Percentiles rank a stretch among this genome's conserved stretches.
These are phyloP conservation scores for Apostichopus californicus DNA, from an alignment of 35 echinoderm and acorn worm genomes.

Conservation along the genomic window DNA sequence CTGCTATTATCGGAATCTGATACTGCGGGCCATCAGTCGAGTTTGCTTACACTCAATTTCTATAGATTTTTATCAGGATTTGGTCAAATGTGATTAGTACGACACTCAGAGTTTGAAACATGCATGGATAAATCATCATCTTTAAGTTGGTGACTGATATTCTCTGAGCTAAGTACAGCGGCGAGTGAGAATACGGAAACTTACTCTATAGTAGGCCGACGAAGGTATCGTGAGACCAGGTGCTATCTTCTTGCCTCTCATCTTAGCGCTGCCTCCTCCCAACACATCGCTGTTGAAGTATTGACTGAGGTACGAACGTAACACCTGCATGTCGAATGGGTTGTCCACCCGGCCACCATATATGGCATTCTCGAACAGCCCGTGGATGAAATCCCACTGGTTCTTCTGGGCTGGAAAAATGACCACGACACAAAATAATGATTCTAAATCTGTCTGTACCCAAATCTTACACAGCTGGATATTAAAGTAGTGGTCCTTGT, in stretches of 20 bases:
- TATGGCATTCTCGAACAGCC: conserved; percentile 98
- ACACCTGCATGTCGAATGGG: conserved; percentile 94
- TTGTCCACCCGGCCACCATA: conserved; percentile 98
- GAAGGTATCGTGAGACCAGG: conserved; percentile 73
- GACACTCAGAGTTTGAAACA: too few relatives aligned
- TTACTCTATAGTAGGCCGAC: conserved; percentile 85
- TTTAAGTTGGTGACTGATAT: too few relatives aligned
- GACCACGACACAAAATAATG: background rate
- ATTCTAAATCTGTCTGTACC: too few relatives aligned
- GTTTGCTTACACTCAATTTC: too few relatives aligned
- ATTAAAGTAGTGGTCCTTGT: too few relatives aligned
- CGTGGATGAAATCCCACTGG: conserved; percentile 91
- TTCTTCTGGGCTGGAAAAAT: conserved; percentile 76
- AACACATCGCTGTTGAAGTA: conserved; percentile 97
- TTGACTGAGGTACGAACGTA: conserved; percentile 88
- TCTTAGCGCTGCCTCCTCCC: conserved; percentile 61
- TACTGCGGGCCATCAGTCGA: too few relatives aligned
- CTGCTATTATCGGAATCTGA: too few relatives aligned
- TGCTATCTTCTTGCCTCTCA: conserved; percentile 78
- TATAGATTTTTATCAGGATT: too few relatives aligned
- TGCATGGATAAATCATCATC: too few relatives aligned
- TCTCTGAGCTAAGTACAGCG: too few relatives aligned
- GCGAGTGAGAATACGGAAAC: background rate
- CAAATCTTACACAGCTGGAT: too few relatives aligned
- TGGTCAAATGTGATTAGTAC: too few relatives aligned